Evolutionary conservation across 2,797 vertebrate genomes (phyloP).

Genomic region (Orientallactaga sibirica): DNA sequence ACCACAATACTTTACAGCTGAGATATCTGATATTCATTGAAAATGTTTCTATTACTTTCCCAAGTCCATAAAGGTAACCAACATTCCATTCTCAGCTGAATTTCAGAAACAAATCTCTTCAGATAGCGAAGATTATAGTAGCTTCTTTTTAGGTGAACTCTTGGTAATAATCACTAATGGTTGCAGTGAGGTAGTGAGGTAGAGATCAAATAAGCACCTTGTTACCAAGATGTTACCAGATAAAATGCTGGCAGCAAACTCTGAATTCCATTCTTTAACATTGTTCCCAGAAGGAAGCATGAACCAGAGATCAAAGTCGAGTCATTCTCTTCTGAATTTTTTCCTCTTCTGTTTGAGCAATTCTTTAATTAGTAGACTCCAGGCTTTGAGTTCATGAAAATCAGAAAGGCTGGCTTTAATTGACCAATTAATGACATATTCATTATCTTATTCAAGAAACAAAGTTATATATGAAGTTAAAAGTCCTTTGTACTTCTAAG

Average conservation of each 20-base stretch:
- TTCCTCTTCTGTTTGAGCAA: constrained; percentile 15
- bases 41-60: neutral
- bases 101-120: neutral
- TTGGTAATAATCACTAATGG: neutral
- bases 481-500: constrained; percentile 10
- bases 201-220: neutral
- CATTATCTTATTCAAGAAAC: constrained; percentile 29
- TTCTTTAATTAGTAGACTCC: constrained; percentile 42
- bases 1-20: neutral
- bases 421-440: constrained; percentile 30
- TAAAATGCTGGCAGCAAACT: constrained; percentile 35
- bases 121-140: neutral
- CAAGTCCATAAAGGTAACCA: neutral
- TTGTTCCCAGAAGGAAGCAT: constrained; percentile 34
- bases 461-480: constrained; percentile 23
- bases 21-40: neutral
- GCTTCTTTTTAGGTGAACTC: neutral
- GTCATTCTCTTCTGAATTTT: neutral
- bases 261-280: constrained; percentile 11
- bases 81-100: constrained; percentile 6
- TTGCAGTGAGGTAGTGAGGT: fast-evolving
- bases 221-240: neutral
- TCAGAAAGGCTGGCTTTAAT: constrained; percentile 50
- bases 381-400: constrained; percentile 43
- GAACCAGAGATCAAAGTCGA: constrained; percentile 61